Conservation (phyloP, 2,888 invertebrate genomes). For the Cenopis cana region DNA sequence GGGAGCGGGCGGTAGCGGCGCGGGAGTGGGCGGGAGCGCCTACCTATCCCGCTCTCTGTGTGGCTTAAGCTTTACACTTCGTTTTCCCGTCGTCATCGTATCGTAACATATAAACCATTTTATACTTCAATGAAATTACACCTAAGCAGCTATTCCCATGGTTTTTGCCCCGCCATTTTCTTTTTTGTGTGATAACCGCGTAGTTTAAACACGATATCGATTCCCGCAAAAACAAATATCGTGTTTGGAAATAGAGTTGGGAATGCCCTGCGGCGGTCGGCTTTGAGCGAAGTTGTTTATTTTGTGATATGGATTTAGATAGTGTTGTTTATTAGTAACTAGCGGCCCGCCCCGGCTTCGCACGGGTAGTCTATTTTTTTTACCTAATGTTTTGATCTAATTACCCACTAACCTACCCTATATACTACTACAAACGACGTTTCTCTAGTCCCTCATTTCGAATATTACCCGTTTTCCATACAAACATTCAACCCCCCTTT, state of each 20-base stretch:
- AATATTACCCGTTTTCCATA: too few relatives aligned
- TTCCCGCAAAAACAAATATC: constrained; percentile 32
- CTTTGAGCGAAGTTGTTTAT: neutral
- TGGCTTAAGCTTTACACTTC: too few relatives aligned
- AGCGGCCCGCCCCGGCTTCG: too few relatives aligned
- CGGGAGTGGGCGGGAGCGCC: too few relatives aligned
- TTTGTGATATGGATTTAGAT: neutral
- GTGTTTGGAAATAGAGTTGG: constrained; percentile 23
- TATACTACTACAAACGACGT: too few relatives aligned
- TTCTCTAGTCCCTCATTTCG: too few relatives aligned
- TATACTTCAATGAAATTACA: constrained; percentile 34
- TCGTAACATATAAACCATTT: constrained; percentile 22
- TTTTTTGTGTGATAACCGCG: constrained; percentile 41
- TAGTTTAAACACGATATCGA: constrained; percentile 25
- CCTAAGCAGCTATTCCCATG: constrained; percentile 39
- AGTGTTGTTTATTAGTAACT: neutral
- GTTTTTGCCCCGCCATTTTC: constrained; percentile 38
- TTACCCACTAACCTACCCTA: too few relatives aligned
- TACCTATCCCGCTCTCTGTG: too few relatives aligned
- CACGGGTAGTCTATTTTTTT: too few relatives aligned
- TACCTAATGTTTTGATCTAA: too few relatives aligned
- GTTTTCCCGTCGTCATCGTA: neutral
- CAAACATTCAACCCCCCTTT: too few relatives aligned
- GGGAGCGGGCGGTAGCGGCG: too few relatives aligned
- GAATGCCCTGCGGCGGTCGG: neutral